Evolutionary conservation across 1,140 invertebrate genomes (phyloP).

Genomic region (Eriocheir sinensis): DNA sequence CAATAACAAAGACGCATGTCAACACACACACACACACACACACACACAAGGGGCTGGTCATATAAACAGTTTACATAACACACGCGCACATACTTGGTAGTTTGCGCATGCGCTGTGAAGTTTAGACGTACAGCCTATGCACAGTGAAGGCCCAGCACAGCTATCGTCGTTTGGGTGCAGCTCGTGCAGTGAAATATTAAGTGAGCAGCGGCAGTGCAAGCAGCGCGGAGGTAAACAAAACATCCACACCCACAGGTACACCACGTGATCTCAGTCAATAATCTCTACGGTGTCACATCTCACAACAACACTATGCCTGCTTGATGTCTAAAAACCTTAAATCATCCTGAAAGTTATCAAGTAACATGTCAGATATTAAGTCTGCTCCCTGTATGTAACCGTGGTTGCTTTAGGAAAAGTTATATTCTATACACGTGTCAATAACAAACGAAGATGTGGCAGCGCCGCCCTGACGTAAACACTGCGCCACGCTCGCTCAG

Average conservation of each 20-base stretch:
- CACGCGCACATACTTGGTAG: too few species aligned
- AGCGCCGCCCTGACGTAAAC: constrained; percentile 69
- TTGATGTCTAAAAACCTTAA: too few species aligned
- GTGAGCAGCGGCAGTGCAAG: neutral
- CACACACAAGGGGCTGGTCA: too few species aligned
- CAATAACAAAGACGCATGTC: too few species aligned
- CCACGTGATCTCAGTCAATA: constrained; percentile 76
- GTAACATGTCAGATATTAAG: neutral
- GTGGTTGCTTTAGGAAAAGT: neutral
- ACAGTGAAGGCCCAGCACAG: too few species aligned
- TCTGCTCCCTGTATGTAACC: too few species aligned
- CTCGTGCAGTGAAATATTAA: too few species aligned
- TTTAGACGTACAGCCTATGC: too few species aligned
- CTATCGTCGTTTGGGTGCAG: too few species aligned
- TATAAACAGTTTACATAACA: too few species aligned
- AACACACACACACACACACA: too few species aligned
- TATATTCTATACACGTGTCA: neutral
- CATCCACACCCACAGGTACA: constrained; percentile 70
- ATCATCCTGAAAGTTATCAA: neutral
- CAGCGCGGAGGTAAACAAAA: constrained; percentile 10
- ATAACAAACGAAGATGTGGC: constrained; percentile 69
- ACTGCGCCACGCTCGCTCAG: constrained; percentile 60
- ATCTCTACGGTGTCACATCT: constrained; percentile 63
- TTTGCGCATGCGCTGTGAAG: too few species aligned
- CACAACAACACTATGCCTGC: neutral